Evolutionary conservation across 2,797 vertebrate species (phyloP), one percentile per base, ranked within the genome.

Genomic region (Ficedula albicollis): DNA sequence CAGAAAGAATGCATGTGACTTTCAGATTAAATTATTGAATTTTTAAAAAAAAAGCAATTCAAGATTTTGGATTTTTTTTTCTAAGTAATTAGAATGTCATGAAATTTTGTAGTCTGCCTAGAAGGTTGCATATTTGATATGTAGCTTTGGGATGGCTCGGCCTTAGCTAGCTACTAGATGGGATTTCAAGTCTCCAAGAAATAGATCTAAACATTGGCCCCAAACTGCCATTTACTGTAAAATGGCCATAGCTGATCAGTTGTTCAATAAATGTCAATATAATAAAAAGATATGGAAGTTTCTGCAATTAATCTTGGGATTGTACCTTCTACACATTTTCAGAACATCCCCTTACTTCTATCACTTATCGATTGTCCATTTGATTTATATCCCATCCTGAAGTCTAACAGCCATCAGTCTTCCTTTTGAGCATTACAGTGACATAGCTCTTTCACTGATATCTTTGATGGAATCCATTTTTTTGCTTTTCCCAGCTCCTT

Each of bases 321-420:
- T 87, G 15, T 39, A 54, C 25, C 9, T 51, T 72, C 20, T 72
- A 26, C 10, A 9, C 5, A 5, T 73, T 87, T 92, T 76, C 70
- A 76, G 48, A 84, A 59, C 26, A 62, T 44, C 10, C 9, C 26
- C 34, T 84, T 44, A 52, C 36, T 49, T 75, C 52, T 76, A 15
- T 52, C 49, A 46, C 72, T 54, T 93, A 87, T 66, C 6, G 21
- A 10, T 83, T 83, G 30, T 36, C 44, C 63, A 19, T 90, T 86
- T 85, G 77, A 79, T 96, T 94, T 91, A 48, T 52, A 51, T 72
- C 77, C 49, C 41, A 39, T 36, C 27, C 77, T 89, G 87, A 92
- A 90, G 52, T 82, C 22, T 69, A 76, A 66, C 25, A 48, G 41
- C 51, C 55, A 76, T 51, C 70, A 70, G 22, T 77, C 74, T 82